Evolutionary conservation across 2,113 vertebrate species (phyloP).

Genomic region (Pipa parva): DNA sequence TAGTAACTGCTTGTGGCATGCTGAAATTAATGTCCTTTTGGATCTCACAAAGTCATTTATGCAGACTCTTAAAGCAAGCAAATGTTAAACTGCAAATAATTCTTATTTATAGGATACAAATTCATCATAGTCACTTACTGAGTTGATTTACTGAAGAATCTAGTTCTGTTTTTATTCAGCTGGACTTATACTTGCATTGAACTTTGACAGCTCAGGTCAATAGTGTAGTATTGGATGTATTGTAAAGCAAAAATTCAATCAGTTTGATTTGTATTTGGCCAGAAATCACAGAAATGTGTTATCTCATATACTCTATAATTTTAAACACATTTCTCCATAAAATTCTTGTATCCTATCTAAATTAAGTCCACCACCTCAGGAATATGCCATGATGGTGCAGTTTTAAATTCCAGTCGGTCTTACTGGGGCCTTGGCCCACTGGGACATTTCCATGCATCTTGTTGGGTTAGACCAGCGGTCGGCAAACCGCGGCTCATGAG

Average conservation of each 20-base stretch:
- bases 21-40: neutral
- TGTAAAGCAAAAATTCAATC: neutral
- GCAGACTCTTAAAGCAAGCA: neutral
- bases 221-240: neutral
- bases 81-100: neutral
- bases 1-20: neutral
- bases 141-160: neutral
- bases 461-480: too few relatives aligned
- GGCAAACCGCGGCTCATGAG: too few relatives aligned
- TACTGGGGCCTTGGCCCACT: too few relatives aligned
- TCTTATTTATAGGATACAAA: constrained; percentile 11
- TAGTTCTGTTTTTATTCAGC: neutral
- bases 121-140: constrained; percentile 5
- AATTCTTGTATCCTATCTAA: too few relatives aligned
- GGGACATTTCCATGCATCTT: too few relatives aligned
- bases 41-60: constrained; percentile 1
- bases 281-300: neutral
- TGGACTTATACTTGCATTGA: neutral
- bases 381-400: too few relatives aligned
- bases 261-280: neutral
- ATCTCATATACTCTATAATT: too few relatives aligned
- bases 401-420: too few relatives aligned
- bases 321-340: too few relatives aligned
- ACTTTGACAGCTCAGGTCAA: constrained; percentile 1
- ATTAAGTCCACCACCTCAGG: too few relatives aligned